Conservation (phyloP, 2,113 vertebrate species). For the Apteryx mantelli region DNA sequence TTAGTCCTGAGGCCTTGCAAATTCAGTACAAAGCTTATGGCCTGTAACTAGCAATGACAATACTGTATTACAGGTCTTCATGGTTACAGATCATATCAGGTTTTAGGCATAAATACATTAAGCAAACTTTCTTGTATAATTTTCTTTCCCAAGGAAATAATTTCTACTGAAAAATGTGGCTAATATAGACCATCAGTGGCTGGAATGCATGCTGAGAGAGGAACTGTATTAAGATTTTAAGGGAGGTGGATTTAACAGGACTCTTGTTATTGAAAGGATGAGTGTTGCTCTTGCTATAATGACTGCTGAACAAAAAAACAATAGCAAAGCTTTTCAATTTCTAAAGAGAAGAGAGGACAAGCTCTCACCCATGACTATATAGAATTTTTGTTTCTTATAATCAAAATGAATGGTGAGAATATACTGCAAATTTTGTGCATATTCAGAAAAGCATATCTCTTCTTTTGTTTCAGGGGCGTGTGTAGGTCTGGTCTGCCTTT, state of each 20-base stretch:
- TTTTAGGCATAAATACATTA: not conserved
- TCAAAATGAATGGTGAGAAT: not conserved
- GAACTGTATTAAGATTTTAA: not conserved
- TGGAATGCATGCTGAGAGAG: not conserved
- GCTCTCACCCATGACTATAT: not conserved
- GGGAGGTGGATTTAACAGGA: not conserved
- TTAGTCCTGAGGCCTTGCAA: not conserved
- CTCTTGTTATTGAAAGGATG: not conserved
- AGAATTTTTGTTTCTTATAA: not conserved
- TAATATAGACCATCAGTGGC: not conserved
- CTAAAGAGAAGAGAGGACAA: not conserved
- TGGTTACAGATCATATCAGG: not conserved
- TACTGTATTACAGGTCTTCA: not conserved
- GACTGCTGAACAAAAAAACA: not conserved
- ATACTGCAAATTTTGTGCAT: not conserved
- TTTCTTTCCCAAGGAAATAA: not conserved
- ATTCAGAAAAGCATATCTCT: not conserved
- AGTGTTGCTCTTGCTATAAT: rapidly evolving
- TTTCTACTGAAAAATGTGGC: not conserved
- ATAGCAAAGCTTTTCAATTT: not conserved
- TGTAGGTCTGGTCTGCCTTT: not conserved
- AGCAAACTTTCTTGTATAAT: not conserved
- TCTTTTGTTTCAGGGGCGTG: not conserved
- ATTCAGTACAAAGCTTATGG: not conserved
- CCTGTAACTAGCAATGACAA: not conserved